These are phyloP conservation scores for Beris chalybata DNA, from an alignment of 2,888 invertebrate genomes.

Conservation along the genomic window DNA sequence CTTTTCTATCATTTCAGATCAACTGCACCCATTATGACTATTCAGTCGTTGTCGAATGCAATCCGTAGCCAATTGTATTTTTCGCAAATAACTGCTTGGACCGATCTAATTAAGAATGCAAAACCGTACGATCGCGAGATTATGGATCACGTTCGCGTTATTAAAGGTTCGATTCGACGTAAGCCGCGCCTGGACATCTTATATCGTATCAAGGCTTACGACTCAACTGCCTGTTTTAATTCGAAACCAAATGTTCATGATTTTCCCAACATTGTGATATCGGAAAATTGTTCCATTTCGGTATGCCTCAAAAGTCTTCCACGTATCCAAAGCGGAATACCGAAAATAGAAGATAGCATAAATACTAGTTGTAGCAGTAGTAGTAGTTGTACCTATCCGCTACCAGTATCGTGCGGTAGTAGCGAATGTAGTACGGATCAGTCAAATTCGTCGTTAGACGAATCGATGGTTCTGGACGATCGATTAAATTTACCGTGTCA, in stretches of 20 bases:
- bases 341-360: conserved; percentile 53
- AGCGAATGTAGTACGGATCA: neutral
- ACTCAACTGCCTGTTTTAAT: conserved; percentile 51
- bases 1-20: conserved; percentile 44
- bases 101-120: conserved; percentile 52
- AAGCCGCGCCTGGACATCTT: conserved; percentile 54
- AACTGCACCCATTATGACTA: conserved; percentile 67
- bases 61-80: conserved; percentile 94
- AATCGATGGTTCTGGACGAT: conserved; percentile 36
- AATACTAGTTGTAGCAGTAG: conserved; percentile 15
- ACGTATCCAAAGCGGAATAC: conserved; percentile 71
- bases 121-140: conserved; percentile 50
- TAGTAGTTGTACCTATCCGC: conserved; percentile 10
- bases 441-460: conserved; percentile 7
- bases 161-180: conserved; percentile 35
- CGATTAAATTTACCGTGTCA: conserved; percentile 58
- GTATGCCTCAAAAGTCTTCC: conserved; percentile 72
- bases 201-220: conserved; percentile 54
- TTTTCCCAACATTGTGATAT: conserved; percentile 55
- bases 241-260: conserved; percentile 55
- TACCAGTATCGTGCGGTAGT: conserved; percentile 18
- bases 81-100: conserved; percentile 95
- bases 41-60: conserved; percentile 83
- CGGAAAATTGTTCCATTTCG: conserved; percentile 52
- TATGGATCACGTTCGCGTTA: conserved; percentile 55